A percentile compares a stretch with the other conserved stretches of the same genome.
These are phyloP conservation scores for Bostrychus sinensis DNA, from an alignment of 2,113 vertebrate species.

Conservation along the genomic window DNA sequence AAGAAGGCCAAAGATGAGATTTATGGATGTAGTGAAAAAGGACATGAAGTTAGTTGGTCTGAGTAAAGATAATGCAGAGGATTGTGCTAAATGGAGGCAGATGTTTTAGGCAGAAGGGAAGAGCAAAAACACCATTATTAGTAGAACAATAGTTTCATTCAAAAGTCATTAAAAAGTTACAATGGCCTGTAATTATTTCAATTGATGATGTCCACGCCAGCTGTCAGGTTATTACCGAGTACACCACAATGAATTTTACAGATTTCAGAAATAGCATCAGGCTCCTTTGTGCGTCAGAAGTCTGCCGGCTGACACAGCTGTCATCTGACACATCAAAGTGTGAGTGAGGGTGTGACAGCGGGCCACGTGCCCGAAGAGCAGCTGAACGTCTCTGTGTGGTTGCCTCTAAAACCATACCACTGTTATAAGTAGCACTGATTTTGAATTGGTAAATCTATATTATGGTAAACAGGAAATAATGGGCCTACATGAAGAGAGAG, in stretches of 20 bases:
- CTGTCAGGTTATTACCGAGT: not conserved
- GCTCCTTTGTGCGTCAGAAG: conserved; percentile 8
- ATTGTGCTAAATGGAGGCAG: conserved; percentile 3
- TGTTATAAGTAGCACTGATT: not conserved
- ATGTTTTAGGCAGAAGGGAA: conserved; percentile 6
- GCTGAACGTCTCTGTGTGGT: not conserved
- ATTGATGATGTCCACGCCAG: conserved; percentile 9
- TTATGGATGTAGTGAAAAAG: not conserved
- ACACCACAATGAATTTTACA: conserved; percentile 5
- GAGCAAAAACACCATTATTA: not conserved
- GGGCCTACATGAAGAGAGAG: too few relatives aligned
- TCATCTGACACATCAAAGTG: conserved; percentile 35
- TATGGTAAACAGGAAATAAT: not conserved
- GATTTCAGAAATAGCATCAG: conserved; percentile 4
- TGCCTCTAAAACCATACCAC: not conserved
- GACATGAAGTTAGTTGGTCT: not conserved
- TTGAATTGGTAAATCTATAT: not conserved
- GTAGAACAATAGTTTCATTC: conserved; percentile 13
- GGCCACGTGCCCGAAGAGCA: conserved; percentile 30
- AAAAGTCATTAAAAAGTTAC: conserved; percentile 10
- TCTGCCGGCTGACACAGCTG: conserved; percentile 45
- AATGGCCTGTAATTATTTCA: conserved; percentile 10
- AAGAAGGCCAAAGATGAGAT: not conserved
- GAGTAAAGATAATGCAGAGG: not conserved
- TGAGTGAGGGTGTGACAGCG: conserved; percentile 15